phyloP scores from a whole-genome alignment of 2,113 vertebrate species.

The Prietella phreatophila region DNA sequence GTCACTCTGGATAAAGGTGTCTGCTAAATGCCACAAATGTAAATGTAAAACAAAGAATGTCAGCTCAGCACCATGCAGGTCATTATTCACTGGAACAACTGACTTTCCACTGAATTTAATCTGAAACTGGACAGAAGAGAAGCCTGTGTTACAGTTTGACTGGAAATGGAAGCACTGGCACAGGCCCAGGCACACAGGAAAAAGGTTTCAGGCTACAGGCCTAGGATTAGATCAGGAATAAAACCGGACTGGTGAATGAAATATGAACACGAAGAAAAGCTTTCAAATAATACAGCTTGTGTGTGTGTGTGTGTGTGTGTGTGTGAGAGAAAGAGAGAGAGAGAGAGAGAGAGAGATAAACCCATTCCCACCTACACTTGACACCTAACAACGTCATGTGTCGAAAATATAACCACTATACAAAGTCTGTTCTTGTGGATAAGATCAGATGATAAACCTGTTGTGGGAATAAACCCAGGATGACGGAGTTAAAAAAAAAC shows the following conservation, averaged over 20 bases:
- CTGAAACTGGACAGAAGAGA: slow-evolving; percentile 8
- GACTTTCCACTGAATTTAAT: slow-evolving; percentile 36
- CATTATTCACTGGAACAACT: not conserved
- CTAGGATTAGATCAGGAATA: not conserved
- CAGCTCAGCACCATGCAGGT: not conserved
- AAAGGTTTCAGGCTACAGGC: not conserved
- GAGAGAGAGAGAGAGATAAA: no score
- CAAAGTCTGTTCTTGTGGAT: not conserved
- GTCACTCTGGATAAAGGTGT: no score
- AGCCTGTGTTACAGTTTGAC: not conserved
- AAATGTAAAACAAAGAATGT: not conserved
- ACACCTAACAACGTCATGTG: not conserved
- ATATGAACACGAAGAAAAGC: not conserved
- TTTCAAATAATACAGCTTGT: not conserved
- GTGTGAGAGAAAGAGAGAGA: no score
- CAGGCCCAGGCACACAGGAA: not conserved
- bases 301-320: not conserved
- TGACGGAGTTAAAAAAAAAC: not conserved
- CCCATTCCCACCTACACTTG: not conserved
- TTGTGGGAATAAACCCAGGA: not conserved
- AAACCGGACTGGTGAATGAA: not conserved
- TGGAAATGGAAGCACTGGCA: not conserved
- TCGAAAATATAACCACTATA: not conserved
- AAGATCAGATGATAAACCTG: not conserved
- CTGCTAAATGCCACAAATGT: no score